Percentiles rank a stretch among this genome's conserved stretches.
Conservation (phyloP, 92 coral and sea anemone genomes). For the Blastomussa wellsi region DNA sequence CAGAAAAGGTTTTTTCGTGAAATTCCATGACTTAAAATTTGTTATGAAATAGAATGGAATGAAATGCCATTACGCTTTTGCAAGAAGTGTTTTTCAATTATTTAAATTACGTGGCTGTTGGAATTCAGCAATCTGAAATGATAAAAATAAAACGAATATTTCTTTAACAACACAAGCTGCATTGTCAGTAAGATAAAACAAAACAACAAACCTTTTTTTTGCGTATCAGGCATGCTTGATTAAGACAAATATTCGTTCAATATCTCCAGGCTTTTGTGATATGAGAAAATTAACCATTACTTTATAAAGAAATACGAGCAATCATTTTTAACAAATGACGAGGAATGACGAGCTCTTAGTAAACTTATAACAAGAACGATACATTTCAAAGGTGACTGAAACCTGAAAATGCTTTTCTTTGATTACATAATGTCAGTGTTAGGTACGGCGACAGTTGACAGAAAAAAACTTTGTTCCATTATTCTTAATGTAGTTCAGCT, state of each 20-base stretch:
- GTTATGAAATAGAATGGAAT: background rate
- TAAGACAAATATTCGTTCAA: background rate
- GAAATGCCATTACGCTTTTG: background rate
- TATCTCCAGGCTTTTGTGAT: background rate
- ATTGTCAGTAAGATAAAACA: background rate
- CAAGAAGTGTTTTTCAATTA: background rate
- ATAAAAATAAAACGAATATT: background rate
- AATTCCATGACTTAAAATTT: background rate
- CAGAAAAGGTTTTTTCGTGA: background rate
- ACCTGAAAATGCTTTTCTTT: background rate
- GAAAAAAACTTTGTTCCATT: background rate
- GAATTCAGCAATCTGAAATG: background rate
- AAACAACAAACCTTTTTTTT: background rate
- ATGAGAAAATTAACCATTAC: background rate
- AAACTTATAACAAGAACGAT: background rate
- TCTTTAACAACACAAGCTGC: background rate
- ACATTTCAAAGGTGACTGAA: background rate
- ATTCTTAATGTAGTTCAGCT: background rate
- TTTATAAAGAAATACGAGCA: background rate
- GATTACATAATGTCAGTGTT: background rate
- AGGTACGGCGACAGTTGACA: background rate
- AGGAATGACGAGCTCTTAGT: background rate
- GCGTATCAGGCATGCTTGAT: background rate
- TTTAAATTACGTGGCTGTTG: background rate
- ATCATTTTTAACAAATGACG: too few relatives aligned